Percentiles rank a stretch among this genome's conserved stretches.
Evolutionary conservation across 2,888 invertebrate species (phyloP).

Genomic region (Aporophyla lueneburgensis): DNA sequence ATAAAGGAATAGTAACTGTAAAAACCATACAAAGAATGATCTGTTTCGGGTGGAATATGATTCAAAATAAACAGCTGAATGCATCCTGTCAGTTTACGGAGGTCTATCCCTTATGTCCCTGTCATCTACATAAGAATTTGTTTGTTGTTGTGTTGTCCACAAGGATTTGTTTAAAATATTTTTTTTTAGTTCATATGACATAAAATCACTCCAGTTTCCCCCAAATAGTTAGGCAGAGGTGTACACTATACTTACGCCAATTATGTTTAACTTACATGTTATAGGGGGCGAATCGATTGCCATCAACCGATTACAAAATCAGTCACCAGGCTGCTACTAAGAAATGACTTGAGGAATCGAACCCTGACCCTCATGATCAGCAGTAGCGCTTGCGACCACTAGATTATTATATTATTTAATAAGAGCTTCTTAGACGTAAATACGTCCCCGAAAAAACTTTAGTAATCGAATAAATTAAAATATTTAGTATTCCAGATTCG

Average conservation of each 20-base stretch:
- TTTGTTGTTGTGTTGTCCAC: too few relatives aligned
- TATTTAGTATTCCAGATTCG: slow-evolving; percentile 10
- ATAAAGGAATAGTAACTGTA: too few relatives aligned
- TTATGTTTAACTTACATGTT: neutral
- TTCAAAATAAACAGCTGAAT: too few relatives aligned
- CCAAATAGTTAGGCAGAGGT: neutral
- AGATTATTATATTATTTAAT: neutral
- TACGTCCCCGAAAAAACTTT: too few relatives aligned
- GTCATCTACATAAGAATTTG: slow-evolving; percentile 20
- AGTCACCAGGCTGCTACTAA: too few relatives aligned
- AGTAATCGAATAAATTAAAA: neutral
- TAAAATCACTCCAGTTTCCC: neutral
- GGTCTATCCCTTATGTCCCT: too few relatives aligned
- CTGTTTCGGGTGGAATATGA: too few relatives aligned
- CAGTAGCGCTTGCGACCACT: neutral
- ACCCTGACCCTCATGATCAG: neutral
- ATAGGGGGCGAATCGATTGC: neutral
- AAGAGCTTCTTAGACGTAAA: neutral
- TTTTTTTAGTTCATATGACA: neutral
- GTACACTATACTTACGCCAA: neutral
- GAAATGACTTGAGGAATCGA: too few relatives aligned
- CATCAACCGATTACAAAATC: neutral
- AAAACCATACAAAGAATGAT: too few relatives aligned
- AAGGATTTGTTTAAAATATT: neutral
- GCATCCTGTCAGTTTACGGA: too few relatives aligned